Evolutionary conservation across 2,113 vertebrate species (phyloP), one percentile per base, ranked within the genome.

Genomic region (Prochilodus magdalenae): DNA sequence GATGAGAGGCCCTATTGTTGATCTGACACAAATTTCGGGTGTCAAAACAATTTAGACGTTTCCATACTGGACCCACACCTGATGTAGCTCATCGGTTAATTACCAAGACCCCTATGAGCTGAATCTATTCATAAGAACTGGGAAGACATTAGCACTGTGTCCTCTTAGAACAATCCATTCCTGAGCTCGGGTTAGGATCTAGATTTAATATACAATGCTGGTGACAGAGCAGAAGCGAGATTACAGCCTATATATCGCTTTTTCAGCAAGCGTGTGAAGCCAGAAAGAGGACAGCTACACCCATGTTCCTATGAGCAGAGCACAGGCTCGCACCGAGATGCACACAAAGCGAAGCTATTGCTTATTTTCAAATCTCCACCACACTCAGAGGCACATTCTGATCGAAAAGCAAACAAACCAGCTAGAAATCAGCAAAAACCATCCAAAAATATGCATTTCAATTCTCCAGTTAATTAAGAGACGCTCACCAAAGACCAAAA

Each of bases 351-450:
- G 15, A 53, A 69, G 15, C 63, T 78, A 70, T 14, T 70, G 65
- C 51, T 33, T 57, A 22, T 70, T 70, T 59, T 36, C 29, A 71
- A 84, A 75, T 18, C n/a, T 75, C 16, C 16, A 24, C 36, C 24
- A 60, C 18, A 57, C 33, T 30, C 26, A 4, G 57, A 77, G 73
- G 53, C 81, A 83, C 53, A 77, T 26, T 80, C 22, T 80, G 29
- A 49, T 72, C 65, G 80, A 62, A 74, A 15, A 57, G 26, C 71
- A 44, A n/a, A 8, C 30, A 13, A 22, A 27, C 51, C 36, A 20
- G 44, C 26, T 65, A 74, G 6, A 67, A 67, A 67, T 67, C 29
- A 66, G 33, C 29, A 16, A 26, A 27, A 20, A 5, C 0, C 16
- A 16, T 44, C 20, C 3, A 27, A 62, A 75, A 75, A 75, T 62